A percentile compares a stretch with the other conserved stretches of the same genome.
These are phyloP conservation scores for Xenopus borealis DNA, from an alignment of 2,113 vertebrate species.

Conservation along the genomic window DNA sequence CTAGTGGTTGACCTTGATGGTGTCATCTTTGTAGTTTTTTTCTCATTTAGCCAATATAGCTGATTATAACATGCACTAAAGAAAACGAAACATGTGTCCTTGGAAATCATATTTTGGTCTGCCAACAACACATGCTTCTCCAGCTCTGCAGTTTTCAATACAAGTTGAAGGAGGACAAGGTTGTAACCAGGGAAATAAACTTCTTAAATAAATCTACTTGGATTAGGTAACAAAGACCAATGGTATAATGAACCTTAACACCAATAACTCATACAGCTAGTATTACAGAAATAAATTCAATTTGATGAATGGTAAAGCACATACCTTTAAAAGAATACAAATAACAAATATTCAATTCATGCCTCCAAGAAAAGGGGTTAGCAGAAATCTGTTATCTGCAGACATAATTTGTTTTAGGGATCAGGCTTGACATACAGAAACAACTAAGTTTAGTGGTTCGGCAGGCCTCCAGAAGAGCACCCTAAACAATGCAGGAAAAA, in stretches of 20 bases:
- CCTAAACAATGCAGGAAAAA: too few species aligned
- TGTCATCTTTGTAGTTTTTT: conserved; percentile 3
- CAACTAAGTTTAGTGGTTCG: too few species aligned
- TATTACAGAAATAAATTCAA: conserved; percentile 8
- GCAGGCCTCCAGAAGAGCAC: too few species aligned
- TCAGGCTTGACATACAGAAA: too few species aligned
- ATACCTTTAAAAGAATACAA: too few species aligned
- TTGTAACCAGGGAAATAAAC: conserved; percentile 4
- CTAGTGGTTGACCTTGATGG: too few species aligned
- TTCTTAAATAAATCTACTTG: not conserved
- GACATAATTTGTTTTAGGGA: too few species aligned
- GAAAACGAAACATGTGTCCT: not conserved
- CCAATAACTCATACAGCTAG: conserved; percentile 21
- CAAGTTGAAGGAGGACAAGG: conserved; percentile 13
- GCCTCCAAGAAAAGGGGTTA: too few species aligned
- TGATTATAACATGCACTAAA: not conserved
- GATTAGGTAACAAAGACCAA: not conserved
- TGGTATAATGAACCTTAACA: conserved; percentile 9
- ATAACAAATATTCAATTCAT: too few species aligned
- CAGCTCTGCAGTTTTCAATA: not conserved
- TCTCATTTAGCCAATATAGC: not conserved
- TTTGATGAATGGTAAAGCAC: too few species aligned
- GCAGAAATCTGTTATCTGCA: too few species aligned
- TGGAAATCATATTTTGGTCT: conserved; percentile 26
- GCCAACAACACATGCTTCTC: not conserved